Conservation (phyloP, 2,888 invertebrate genomes). For the Iselma pallidipennis region DNA sequence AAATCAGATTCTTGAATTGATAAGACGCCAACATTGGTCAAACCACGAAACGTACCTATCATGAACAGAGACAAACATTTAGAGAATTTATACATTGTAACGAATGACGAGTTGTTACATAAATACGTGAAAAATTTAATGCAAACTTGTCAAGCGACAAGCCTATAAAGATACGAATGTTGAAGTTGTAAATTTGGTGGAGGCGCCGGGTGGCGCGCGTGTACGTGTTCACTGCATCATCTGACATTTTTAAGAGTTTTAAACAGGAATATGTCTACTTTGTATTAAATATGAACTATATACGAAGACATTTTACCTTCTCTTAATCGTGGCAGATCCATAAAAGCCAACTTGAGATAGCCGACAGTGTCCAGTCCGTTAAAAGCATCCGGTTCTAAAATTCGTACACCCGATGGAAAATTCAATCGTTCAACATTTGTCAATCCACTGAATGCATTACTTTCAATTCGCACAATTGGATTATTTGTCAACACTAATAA, state of each 20-base stretch:
- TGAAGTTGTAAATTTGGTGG: neutral
- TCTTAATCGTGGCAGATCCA: conserved; percentile 67
- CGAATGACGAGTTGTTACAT: too few species aligned
- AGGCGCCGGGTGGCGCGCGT: neutral
- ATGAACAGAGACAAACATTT: too few species aligned
- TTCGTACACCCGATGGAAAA: conserved; percentile 77
- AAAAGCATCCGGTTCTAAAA: conserved; percentile 80
- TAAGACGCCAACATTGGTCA: conserved; percentile 74
- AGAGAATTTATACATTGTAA: too few species aligned
- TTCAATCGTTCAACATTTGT: conserved; percentile 82
- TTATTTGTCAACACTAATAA: conserved; percentile 83
- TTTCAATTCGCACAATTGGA: conserved; percentile 77
- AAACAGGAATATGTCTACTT: neutral
- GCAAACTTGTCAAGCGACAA: neutral
- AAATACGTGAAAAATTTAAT: conserved; percentile 48
- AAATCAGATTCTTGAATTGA: conserved; percentile 83
- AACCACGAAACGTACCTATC: conserved; percentile 76
- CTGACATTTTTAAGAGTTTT: too few species aligned
- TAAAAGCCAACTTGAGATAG: conserved; percentile 77
- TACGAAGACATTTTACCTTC: conserved; percentile 19
- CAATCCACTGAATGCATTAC: conserved; percentile 82
- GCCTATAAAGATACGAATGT: neutral
- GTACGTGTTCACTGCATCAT: too few species aligned
- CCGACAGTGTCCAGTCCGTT: conserved; percentile 82
- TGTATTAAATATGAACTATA: neutral